Evolutionary conservation across 2,888 invertebrate species (phyloP), one percentile per base, ranked within the genome.

Genomic region (Ochropleura plecta): DNA sequence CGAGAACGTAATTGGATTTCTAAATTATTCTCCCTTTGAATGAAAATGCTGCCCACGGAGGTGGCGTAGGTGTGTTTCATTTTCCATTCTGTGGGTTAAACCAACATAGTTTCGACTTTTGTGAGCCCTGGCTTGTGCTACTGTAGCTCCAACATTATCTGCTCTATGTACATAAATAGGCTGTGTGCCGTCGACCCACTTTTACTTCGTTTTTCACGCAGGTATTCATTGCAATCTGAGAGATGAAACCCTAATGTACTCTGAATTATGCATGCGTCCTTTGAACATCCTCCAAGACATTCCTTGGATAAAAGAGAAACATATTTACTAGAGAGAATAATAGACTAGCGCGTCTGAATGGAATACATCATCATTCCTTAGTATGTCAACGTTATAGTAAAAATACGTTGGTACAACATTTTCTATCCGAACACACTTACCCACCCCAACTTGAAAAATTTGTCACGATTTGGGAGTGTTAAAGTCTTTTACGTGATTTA

Each of bases 241-340:
- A 81, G 73, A 83, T 80, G 85, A 85, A 85, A 83, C 82, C 79
- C 78, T 89, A 90, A 90, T 89, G 87, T 89, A 75, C 78, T 72
- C 76, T 88, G 89, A 88, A 90, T 90, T 89, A 90, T 88, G 84
- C 84, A 90, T 89, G 48, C 73, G 78, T 79, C 81, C 83, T 73
- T 81, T 82, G 83, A 88, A 83, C 79, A 85, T 79, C 71, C 73
- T 78, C 70, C 71, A 80, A 81, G 80, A 88, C 80, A 78, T 85
- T 86, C 72, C 66, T 66, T 67, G 63, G 64, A 73, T 82, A 79
- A 88, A 86, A 79, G 81, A 69, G 76, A 82, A 82, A 82, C 81
- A 76, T 68, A 82, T 80, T 82, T 78, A 83, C 76, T 51, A 79
- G 63, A 77, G 55, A 87, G 81, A 77, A 82, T 77, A 83, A 86